Evolutionary conservation across 2,888 invertebrate genomes (phyloP), one percentile per base, ranked within the genome.

Genomic region (Tachystola acroxantha): DNA sequence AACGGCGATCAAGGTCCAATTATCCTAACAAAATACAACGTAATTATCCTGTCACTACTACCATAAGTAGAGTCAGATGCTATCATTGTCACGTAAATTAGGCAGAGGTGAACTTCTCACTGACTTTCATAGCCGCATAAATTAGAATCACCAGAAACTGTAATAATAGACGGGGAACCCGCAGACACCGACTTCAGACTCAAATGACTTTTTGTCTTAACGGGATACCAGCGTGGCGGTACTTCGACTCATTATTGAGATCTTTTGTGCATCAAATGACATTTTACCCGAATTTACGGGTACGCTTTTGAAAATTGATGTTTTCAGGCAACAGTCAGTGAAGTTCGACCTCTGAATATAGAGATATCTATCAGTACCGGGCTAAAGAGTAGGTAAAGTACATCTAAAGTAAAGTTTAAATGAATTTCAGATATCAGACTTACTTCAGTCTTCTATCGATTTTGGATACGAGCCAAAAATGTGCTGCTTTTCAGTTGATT

Each of bases 371-470:
- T 9, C 24, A 9, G 6, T 24, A 24, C 24, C 11, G 27, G 12
- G 27, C 10, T 10, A 30, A 10, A 24, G 16, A 13, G 10, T 10
- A 5, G 7, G 29, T 11, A 20, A 29, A 34, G 26, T 14, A 12
- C 16, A n/a, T 40, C 32, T 39, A 26, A 40, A 45, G 38, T 45
- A 27, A n/a, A 40, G 10, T 26, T 37, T 39, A 36, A 40, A 41
- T 38, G 32, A 51, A 53, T 37, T 46, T 32, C 53, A 59, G 46
- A 55, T 52, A 59, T 75, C 73, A 76, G 75, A 75, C 75, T 77
- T 69, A 50, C 20, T 63, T 76, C 76, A 80, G 78, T 78, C 78
- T 75, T 69, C 63, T 65, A 63, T 60, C 64, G 57, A 47, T 42
- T 25, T 35, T 34, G 31, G 37, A 36, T 46, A 43, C 46, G 48